phyloP scores from a whole-genome alignment of 2,797 vertebrate species.

The Phalanger gymnotis region DNA sequence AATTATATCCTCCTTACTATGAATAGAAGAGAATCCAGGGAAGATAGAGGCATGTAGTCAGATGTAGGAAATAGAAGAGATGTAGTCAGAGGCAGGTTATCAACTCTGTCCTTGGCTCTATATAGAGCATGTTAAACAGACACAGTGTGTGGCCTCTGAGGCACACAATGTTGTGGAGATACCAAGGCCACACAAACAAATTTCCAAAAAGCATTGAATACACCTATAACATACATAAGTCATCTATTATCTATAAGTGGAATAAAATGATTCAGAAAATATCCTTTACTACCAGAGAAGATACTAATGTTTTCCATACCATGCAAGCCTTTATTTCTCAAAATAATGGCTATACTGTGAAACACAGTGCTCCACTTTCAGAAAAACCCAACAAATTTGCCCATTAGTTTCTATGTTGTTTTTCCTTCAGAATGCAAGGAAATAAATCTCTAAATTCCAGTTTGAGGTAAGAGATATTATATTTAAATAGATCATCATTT shows the following conservation, averaged over 20 bases:
- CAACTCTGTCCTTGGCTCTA: neutral
- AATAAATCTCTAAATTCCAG: neutral
- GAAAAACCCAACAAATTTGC: slow-evolving; percentile 26
- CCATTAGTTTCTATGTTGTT: neutral
- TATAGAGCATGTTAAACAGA: neutral
- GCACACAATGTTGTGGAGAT: neutral
- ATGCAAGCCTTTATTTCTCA: neutral
- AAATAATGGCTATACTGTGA: neutral
- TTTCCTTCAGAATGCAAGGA: neutral
- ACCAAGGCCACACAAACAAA: neutral
- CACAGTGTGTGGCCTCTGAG: neutral
- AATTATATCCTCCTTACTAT: neutral
- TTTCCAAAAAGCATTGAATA: neutral
- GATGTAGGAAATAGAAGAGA: no score
- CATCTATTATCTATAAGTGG: neutral
- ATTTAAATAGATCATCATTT: neutral
- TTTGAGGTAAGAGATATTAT: neutral
- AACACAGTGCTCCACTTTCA: slow-evolving; percentile 17
- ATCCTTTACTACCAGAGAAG: neutral
- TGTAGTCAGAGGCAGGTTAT: neutral
- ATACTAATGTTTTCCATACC: neutral
- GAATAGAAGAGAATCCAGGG: neutral
- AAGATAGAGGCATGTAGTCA: no score
- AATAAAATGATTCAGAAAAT: neutral
- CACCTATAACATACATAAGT: neutral